phyloP scores from a whole-genome alignment of 2,113 vertebrate genomes.

The Elaphurus davidianus region DNA sequence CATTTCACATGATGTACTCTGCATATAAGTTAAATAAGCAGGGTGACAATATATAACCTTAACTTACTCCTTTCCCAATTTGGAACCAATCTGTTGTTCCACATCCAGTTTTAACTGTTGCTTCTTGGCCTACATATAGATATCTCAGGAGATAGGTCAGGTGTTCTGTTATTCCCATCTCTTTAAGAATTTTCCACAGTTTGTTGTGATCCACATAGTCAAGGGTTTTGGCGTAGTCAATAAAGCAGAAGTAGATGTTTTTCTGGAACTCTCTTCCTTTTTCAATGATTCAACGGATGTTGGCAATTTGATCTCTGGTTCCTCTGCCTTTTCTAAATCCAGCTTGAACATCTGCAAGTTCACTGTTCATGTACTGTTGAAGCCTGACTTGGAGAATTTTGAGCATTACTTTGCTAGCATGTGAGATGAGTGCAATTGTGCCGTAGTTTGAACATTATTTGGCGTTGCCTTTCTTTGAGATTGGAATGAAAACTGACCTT shows the following conservation, averaged over 20 bases:
- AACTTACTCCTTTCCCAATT: not conserved
- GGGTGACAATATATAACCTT: not conserved
- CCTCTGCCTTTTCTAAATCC: not conserved
- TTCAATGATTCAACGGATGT: fast-evolving
- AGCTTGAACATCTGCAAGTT: not conserved
- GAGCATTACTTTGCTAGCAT: not conserved
- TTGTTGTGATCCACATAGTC: not conserved
- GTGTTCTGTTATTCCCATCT: not conserved
- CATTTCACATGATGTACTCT: not conserved
- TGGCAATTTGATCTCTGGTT: not conserved
- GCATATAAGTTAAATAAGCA: not conserved
- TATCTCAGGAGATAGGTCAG: not conserved
- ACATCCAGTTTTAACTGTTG: not conserved
- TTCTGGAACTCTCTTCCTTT: not conserved
- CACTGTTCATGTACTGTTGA: not conserved
- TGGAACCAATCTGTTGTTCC: not conserved
- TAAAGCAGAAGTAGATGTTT: not conserved
- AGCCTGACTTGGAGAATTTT: not conserved
- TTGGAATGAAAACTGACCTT: not conserved
- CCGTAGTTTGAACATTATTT: fast-evolving
- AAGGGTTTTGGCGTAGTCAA: not conserved
- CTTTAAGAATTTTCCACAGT: not conserved
- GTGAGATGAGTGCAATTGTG: not conserved
- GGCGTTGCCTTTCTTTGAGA: not conserved
- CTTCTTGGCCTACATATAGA: not conserved